Evolutionary conservation across 2,888 invertebrate species (phyloP).

Genomic region (Panopea generosa): DNA sequence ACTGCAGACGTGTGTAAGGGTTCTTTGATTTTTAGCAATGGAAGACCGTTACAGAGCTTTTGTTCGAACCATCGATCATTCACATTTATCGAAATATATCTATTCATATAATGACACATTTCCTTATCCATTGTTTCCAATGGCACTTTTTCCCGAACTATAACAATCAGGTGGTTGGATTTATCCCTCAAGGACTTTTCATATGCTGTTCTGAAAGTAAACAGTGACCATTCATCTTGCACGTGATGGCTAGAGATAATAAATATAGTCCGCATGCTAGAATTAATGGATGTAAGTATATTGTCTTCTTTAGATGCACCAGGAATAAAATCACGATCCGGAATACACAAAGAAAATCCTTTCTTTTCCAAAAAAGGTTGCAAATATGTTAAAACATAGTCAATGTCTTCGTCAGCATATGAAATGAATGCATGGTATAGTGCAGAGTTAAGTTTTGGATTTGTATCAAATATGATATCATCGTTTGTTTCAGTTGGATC

Average conservation of each 20-base stretch:
- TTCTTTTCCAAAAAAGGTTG: constrained; percentile 51
- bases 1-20: background rate
- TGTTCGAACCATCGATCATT: constrained; percentile 3
- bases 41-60: background rate
- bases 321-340: constrained; percentile 69
- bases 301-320: constrained; percentile 70
- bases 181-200: background rate
- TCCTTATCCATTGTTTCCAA: background rate
- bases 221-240: constrained; percentile 62
- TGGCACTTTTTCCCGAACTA: background rate
- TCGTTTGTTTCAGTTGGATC: constrained; percentile 6
- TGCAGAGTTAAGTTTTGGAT: background rate
- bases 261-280: constrained; percentile 59
- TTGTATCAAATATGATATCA: background rate
- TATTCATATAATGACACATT: constrained; percentile 4
- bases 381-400: constrained; percentile 54
- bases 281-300: constrained; percentile 58
- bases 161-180: background rate
- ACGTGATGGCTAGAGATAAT: constrained; percentile 54
- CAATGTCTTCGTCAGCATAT: constrained; percentile 60
- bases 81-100: background rate
- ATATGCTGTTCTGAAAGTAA: constrained; percentile 3
- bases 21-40: background rate
- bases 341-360: constrained; percentile 55
- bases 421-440: constrained; percentile 61